Base-by-base conservation (phyloP, 2,888 invertebrate species). In the Chouioia cunea region DNA sequence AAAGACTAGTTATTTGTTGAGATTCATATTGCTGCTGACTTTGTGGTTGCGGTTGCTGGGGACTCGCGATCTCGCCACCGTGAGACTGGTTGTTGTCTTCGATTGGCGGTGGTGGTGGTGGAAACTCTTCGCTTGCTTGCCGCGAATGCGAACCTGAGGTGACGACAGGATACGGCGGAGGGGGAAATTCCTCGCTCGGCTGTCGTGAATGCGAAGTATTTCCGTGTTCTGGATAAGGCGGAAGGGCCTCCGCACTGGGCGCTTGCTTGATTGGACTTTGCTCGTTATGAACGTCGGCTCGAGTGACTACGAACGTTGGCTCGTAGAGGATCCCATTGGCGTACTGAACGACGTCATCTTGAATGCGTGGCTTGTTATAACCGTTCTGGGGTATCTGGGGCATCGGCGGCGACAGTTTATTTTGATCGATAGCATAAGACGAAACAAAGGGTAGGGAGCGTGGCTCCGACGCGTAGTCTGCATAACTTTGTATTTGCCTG, bases 121-220 rank as follows among this genome's bases (percentile, higher is more conserved):
- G 95, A 79, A 96, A 95, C 79, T 96, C 95, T 85, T 95, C 95
- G 83, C 95, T 95, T 0, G 93, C 91, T 84, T 95, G 95, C 58
- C 95, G 88, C 1, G 95, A 95, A 84, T 95, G 95, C 65, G 92
- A 89, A 0, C 90, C 91, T 0, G 94, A 93, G 76, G 90, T 90
- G 76, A 92, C 89, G 78, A 92, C 92, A 1, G 94, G 94, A 82
- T 95, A 95, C 0, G 95, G 95, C 0, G 95, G 95, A 3, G 87
- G 87, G 20, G 88, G 88, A 65, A 88, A 88, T 53, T 88, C 88
- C 76, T 88, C 88, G 76, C 88, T 88, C 1, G 87, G 82, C 77
- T 88, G 88, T 43, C 88, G 81, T 1, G 87, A 87, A 75, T 88
- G 88, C n/a, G 85, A 81, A 16, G 85, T 80, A 60, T 83, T 84